Conservation (phyloP, 1,140 invertebrate species). For the Bombyx mandarina region DNA sequence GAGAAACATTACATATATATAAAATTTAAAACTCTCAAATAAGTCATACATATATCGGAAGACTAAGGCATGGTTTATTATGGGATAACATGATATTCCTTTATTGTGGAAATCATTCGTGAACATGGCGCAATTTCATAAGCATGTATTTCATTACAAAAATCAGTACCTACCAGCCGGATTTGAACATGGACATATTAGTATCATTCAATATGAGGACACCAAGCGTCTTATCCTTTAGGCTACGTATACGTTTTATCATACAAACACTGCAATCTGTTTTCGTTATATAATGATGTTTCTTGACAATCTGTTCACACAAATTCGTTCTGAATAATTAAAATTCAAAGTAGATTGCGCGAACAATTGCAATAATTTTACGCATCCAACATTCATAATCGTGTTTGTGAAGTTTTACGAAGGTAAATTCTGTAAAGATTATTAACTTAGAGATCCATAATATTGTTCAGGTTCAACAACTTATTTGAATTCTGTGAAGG, state of each 20-base stretch:
- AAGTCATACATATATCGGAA: too few relatives aligned
- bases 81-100: too few relatives aligned
- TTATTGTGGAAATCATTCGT: too few relatives aligned
- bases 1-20: too few relatives aligned
- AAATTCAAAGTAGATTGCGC: conserved; percentile 6
- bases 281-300: neutral
- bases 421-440: conserved; percentile 10
- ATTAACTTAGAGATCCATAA: neutral
- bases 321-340: neutral
- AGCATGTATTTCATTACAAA: neutral
- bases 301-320: neutral
- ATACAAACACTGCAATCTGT: neutral
- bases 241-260: neutral
- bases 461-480: too few relatives aligned
- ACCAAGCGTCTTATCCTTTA: neutral
- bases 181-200: neutral
- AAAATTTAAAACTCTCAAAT: too few relatives aligned
- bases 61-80: too few relatives aligned
- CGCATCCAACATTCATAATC: conserved; percentile 11
- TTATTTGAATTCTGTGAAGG: too few relatives aligned
- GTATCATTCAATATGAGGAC: too few relatives aligned
- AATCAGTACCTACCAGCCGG: neutral
- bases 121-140: too few relatives aligned
- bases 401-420: conserved; percentile 5
- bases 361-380: conserved; percentile 9